phyloP scores from a whole-genome alignment of 2,888 invertebrate genomes.

The Lasioglossum pauxillum region DNA sequence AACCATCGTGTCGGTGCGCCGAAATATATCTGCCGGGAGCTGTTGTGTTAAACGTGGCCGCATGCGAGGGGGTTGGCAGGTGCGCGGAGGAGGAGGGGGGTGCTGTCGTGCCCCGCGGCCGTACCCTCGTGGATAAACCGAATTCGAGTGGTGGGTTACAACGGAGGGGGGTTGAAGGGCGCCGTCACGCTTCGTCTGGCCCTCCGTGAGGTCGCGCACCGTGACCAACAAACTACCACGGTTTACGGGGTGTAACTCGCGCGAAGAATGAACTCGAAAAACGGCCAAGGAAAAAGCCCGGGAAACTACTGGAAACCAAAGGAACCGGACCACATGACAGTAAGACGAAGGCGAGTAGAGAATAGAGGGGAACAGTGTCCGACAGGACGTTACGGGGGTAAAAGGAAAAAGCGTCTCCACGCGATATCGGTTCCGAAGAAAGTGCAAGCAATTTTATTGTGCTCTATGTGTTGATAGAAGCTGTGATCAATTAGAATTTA shows the following conservation, averaged over 20 bases:
- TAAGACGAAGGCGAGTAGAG: constrained; percentile 18
- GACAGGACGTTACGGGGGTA: not conserved
- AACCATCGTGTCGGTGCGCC: constrained; percentile 13
- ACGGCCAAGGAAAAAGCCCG: constrained; percentile 25
- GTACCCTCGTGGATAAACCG: constrained; percentile 26
- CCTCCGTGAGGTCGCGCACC: constrained; percentile 77
- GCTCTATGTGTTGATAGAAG: not conserved
- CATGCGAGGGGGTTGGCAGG: not conserved
- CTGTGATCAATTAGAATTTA: not conserved
- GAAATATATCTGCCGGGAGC: constrained; percentile 27
- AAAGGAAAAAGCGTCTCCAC: not conserved
- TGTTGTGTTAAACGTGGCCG: constrained; percentile 41
- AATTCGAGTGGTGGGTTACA: constrained; percentile 34
- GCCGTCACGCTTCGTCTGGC: constrained; percentile 76
- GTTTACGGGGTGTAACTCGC: constrained; percentile 76
- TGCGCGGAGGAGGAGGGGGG: too few species aligned
- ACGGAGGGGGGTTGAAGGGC: constrained; percentile 32
- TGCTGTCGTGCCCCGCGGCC: not conserved
- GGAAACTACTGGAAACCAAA: constrained; percentile 23
- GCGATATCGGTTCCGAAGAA: not conserved
- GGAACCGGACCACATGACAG: constrained; percentile 25
- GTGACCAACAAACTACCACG: constrained; percentile 80
- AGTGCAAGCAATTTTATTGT: not conserved
- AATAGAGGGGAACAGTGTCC: not conserved
- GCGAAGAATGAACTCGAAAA: constrained; percentile 47